Evolutionary conservation across 64 coral and sea anemone genomes (phyloP), one percentile per base, ranked within the genome.

Genomic region (Dendrophyllia cribrosa): DNA sequence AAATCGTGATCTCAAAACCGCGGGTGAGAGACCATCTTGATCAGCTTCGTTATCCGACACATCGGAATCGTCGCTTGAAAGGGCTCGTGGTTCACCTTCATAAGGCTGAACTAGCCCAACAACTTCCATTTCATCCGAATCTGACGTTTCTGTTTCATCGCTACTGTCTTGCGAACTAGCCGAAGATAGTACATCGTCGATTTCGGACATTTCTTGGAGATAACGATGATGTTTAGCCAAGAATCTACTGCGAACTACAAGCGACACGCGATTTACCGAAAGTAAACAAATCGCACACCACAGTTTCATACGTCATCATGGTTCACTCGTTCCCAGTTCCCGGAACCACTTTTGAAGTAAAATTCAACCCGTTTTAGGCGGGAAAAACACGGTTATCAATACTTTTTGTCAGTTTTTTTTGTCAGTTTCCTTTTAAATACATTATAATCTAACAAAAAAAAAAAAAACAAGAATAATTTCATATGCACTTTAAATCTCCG

Each of bases 1-100:
- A 63, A 49, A 85, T 46, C 63, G 56, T 60, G 0, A 46, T 63
- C 43, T 46, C 25, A 85, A 20, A 47, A 46, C 68, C 13, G 46
- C 47, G 23, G 63, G 82, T 51, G 82, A 67, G 43, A 85, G 82
- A 20, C 82, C 48, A 43, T 85, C 82, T 67, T 63, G 62, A n/a
- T 85, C 82, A 22, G 44, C 62, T 85, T 83, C 79, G 44, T 65
- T 61, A 50, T 64, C 78, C 22, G n/a, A 16, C 15, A 47, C 63
- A 45, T 65, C 82, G 43, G 43, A 63, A 50, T 85, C 17, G 70
- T 72, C 43, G 26, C 70, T 34, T 24, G 25, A 44, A 44, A 24
- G 45, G 22, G 50, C 76, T 44, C 50, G 48, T 17, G 49, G 76
- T 59, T 78, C 76, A 78, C 48, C 48, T 7, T 78, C 49, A 59